Base-by-base conservation (phyloP, 2,797 vertebrate species). In the Clamator glandarius region DNA sequence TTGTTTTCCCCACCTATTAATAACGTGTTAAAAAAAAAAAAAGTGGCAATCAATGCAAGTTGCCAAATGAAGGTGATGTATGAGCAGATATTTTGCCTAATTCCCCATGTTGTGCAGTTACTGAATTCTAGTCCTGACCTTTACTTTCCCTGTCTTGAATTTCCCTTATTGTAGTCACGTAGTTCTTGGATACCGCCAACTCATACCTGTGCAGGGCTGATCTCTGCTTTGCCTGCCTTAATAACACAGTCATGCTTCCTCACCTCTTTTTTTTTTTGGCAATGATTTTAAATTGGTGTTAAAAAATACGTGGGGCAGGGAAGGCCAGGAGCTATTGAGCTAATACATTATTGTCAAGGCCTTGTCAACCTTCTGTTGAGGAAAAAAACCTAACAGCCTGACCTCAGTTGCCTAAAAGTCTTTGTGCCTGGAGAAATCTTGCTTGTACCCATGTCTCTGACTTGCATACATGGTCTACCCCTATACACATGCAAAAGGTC, bases 31-130 rank as follows among this genome's bases (percentile, higher is more conserved):
- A 44, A 44, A 44, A 44, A 44, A 19, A 48, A 46, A 46, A 46
- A 46, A 18, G 35, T 76, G 23, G 77, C 55, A 66, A 89, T 31
- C 67, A 41, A 89, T 94, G 62, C 5, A 11, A 63, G 55, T 20
- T 89, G 67, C 28, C 77, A 79, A 62, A 70, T 31, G 12, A 28
- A 86, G 79, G 50, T 88, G 50, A 93, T 73, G 20, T 23, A 79
- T 24, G 52, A 70, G 24, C 51, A 79, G 35, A 25, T 62, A 7
- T 76, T 91, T 90, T 84, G 85, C 80, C 33, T 73, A 57, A 66
- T 75, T 88, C 31, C 29, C 19, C 4, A 6, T 12, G 21, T 16
- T 64, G 31, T 64, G 79, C 63, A 74, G n/a, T 31, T 35, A 12
- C 51, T 63, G 64, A 72, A 51, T 86, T 84, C 77, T 29, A 59